phyloP scores from a whole-genome alignment of 2,888 invertebrate genomes.

The Tineola bisselliella region DNA sequence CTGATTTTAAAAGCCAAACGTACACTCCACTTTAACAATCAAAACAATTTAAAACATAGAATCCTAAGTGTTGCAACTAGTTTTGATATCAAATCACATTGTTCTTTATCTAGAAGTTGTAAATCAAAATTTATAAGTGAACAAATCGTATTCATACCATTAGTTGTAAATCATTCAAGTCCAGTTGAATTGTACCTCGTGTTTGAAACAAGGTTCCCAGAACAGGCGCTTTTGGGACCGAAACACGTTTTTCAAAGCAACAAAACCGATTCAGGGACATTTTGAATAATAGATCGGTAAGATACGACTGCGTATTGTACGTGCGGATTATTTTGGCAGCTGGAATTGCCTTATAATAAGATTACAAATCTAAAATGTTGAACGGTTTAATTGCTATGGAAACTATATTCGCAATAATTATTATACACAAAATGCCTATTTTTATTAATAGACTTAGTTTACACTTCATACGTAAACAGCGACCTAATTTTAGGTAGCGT shows the following conservation, averaged over 20 bases:
- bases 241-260: conserved; percentile 23
- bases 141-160: background rate
- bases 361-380: conserved; percentile 21
- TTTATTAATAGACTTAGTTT: too few relatives aligned
- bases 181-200: background rate
- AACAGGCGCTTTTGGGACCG: conserved; percentile 19
- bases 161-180: conserved; percentile 15
- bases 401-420: too few relatives aligned
- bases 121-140: background rate
- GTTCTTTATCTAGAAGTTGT: background rate
- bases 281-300: conserved; percentile 20
- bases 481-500: too few relatives aligned
- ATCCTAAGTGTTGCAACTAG: too few relatives aligned
- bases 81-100: too few relatives aligned
- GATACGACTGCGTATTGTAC: conserved; percentile 17
- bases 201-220: background rate
- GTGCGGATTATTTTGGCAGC: conserved; percentile 27
- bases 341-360: conserved; percentile 32
- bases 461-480: too few relatives aligned
- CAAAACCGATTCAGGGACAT: conserved; percentile 13
- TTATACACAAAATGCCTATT: too few relatives aligned
- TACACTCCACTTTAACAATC: too few relatives aligned
- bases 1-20: too few relatives aligned
- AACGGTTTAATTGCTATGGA: too few relatives aligned
- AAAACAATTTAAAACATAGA: too few relatives aligned